Conservation (phyloP, 2,888 invertebrate species). For the Diaperis boleti region DNA sequence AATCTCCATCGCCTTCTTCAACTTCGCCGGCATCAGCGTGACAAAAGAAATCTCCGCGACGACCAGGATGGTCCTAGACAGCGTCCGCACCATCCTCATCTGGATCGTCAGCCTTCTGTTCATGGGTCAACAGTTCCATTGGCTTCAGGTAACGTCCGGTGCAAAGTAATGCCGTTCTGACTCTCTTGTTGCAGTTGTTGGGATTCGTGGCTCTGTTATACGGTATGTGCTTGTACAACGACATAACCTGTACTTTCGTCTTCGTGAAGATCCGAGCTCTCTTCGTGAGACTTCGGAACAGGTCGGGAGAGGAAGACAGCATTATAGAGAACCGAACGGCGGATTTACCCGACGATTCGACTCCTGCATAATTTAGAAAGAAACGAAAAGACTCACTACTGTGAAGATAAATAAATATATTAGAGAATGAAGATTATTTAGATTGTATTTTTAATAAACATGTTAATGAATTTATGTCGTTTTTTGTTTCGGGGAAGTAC, state of each 20-base stretch:
- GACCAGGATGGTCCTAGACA: constrained; percentile 59
- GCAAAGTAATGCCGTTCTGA: too few relatives aligned
- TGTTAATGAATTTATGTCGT: too few relatives aligned
- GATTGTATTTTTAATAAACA: too few relatives aligned
- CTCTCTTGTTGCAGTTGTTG: constrained; percentile 69
- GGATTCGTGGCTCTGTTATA: constrained; percentile 82
- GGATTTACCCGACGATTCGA: constrained; percentile 47
- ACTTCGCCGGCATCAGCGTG: constrained; percentile 72
- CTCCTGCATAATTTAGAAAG: constrained; percentile 21
- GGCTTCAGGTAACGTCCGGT: constrained; percentile 71
- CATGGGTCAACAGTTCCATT: constrained; percentile 84
- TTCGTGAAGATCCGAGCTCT: constrained; percentile 51
- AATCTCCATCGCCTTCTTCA: constrained; percentile 89
- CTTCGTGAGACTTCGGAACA: constrained; percentile 47
- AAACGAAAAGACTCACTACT: constrained; percentile 33
- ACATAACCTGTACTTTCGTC: constrained; percentile 55
- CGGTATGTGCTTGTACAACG: constrained; percentile 89
- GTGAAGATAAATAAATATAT: constrained; percentile 26
- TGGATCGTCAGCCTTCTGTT: constrained; percentile 86
- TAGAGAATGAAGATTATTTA: not conserved
- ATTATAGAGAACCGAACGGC: constrained; percentile 62
- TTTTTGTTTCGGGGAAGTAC: too few relatives aligned
- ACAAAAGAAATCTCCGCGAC: constrained; percentile 93
- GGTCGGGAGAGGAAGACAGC: constrained; percentile 56
- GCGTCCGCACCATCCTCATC: constrained; percentile 83